Evolutionary conservation across 1,140 invertebrate genomes (phyloP), one percentile per base, ranked within the genome.

Genomic region (Heliconius hermathena): DNA sequence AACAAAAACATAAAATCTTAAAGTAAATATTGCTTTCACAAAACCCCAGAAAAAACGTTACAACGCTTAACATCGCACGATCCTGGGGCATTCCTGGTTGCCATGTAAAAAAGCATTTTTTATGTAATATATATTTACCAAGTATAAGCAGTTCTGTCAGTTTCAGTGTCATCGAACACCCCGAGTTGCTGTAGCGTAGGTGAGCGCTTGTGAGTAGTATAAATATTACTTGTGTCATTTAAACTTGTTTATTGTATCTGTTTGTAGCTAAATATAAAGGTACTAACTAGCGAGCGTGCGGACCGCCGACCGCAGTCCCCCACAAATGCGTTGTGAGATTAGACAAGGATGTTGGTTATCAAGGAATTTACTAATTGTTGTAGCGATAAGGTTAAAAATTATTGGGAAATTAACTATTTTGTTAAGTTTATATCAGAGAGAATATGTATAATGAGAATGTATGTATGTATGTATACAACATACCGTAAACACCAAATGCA

Each of bases 151-250:
- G 33, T 36, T 36, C 33, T 36, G 33, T 36, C 33, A 36, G 33
- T 36, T 6, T 36, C 33, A 1, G 33, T 33, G 33, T 6, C 33
- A 33, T 36, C 33, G 6, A 36, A 36, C 33, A 36, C 1, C 41
- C 11, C 0, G 11, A 13, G 9, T 11, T 46, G 41, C 41, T 46
- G 41, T n/a, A 54, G 52, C 1, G 52, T 20, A 20, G 16, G 52
- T n/a, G 52, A 13, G 16, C 4, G 54, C 22, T 6, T 26, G n/a
- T 97, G 46, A 98, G 33, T 36, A 36, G 33, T 33, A 33, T 33
- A 33, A 33, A 33, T 36, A 36, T 36, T 36, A 36, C 33, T 36
- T 33, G 98, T 90, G 16, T 66, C 20, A 57, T 22, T 26, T 16
- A 8, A 4, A 1, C 9, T 66, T 66, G 22, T 13, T 66, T 22